Base-by-base conservation (phyloP, 2,888 invertebrate genomes). In the Dexiosoma caninum region DNA sequence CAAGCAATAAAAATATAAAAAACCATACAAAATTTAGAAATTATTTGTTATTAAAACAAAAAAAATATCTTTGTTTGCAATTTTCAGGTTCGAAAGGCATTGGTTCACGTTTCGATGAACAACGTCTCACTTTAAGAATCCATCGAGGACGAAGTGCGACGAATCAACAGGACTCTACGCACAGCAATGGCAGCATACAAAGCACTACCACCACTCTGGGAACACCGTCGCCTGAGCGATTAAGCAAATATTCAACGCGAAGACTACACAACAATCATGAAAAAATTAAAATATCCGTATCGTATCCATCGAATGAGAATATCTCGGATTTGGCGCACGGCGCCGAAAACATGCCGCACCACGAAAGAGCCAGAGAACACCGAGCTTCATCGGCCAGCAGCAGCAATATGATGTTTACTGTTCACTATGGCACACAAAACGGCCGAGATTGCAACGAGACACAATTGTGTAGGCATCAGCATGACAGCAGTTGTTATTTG, bases 81-180 rank as follows among this genome's bases (percentile, higher is more conserved):
- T 35, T 69, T 74, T 9, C 66, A 88, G 94, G 93, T 75, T 90
- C 91, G n/a, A 92, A 92, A 84, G 94, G 94, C 46, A 90, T 94
- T 64, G 95, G 95, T 30, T 94, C 92, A 86, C 94, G 96, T 27
- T 96, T 96, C 88, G 96, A 96, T 85, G 96, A 97, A 88, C 96
- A 97, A 89, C 93, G 96, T n/a, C 91, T 98, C 40, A 98, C 97
- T 0, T 90, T 98, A 79, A 92, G 98, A 83, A 97, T 98, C 85
- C 98, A 98, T 90, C 92, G 97, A 0, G 98, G 98, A 0, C 92
- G 95, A 1, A 94, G 95, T 0, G 94, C 94, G 2, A 93, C 94
- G 2, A 93, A 93, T 84, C 94, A 93, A 30, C 94, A 93, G 4
- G 94, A 93, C 3, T 89, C 89, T 6, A 94, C 93, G 10, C 91